Conservation (phyloP, 2,113 vertebrate genomes). For the Erpornis zantholeuca region DNA sequence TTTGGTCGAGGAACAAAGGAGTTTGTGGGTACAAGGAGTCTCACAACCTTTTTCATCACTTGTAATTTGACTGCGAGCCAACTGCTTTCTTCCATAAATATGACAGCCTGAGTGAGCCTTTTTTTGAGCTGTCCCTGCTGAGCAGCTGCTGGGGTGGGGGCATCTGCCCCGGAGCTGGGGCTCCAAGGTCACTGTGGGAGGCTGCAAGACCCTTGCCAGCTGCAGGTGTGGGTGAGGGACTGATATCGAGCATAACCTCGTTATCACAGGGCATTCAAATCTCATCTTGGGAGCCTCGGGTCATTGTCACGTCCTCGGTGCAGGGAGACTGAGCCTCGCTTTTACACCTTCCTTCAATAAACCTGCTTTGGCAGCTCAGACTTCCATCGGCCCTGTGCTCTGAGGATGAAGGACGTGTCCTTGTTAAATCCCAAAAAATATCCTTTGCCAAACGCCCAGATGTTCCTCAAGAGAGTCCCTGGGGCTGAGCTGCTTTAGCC, state of each 20-base stretch:
- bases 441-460: background rate
- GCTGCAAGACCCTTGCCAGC: background rate
- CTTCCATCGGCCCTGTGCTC: fast-evolving
- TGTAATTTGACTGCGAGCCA: background rate
- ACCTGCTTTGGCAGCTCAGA: background rate
- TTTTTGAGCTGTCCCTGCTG: background rate
- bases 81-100: background rate
- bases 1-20: slow-evolving; percentile 13
- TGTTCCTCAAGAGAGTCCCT: background rate
- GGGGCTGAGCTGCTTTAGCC: background rate
- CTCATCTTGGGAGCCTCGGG: background rate
- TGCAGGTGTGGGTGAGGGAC: background rate
- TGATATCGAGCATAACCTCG: fast-evolving
- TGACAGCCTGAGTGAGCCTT: background rate
- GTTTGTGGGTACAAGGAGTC: slow-evolving; percentile 9
- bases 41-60: background rate
- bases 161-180: background rate
- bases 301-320: background rate
- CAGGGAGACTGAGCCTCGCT: background rate
- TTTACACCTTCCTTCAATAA: background rate
- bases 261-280: background rate
- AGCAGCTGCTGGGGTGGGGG: background rate
- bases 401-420: background rate
- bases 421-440: background rate
- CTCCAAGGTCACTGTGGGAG: background rate